Base-by-base conservation (phyloP, 1,140 invertebrate genomes). In the silkworm (Bombyx mori) region DNA sequence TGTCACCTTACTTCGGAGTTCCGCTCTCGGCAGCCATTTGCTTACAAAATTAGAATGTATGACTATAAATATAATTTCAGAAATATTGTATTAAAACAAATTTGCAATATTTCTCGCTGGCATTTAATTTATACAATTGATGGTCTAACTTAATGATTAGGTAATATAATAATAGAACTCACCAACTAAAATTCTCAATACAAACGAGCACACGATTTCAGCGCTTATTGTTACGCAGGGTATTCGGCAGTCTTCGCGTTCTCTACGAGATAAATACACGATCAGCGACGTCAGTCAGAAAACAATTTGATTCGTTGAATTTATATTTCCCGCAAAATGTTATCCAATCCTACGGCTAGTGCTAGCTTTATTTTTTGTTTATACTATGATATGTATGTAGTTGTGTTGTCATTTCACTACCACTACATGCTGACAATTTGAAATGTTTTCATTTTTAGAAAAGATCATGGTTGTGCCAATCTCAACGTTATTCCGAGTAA, bases 351-450 rank as follows among this genome's bases (percentile, higher is more conserved):
- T 35, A 50, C 54, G 51, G 56, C 59, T 61, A 49, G 66, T 58
- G 71, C 73, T 70, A 71, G 83, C 83, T 81, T 86, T 85, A 82
- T 83, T 86, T 84, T 85, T 85, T 86, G 77, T 84, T 82, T 82
- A 83, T 82, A 78, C 66, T 77, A 64, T 57, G 65, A 66, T 77
- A 84, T 66, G 75, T 77, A 84, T 66, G 75, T 78, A 78, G 59
- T 65, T 79, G 75, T 66, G 67, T 67, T 71, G 71, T 73, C 62
- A 72, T 75, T 71, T 73, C 75, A 62, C 69, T 68, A 73, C 56
- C 58, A 72, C 69, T 70, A 81, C 70, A 75, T 68, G 71, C 66
- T 65, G 62, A 68, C 63, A 56, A 43, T 62, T 55, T 49, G 58
- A 66, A 66, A 60, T 68, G 64, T 69, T 71, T 67, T 68, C 60